Evolutionary conservation across 1,140 invertebrate species (phyloP).

Genomic region (Mercenaria mercenaria): DNA sequence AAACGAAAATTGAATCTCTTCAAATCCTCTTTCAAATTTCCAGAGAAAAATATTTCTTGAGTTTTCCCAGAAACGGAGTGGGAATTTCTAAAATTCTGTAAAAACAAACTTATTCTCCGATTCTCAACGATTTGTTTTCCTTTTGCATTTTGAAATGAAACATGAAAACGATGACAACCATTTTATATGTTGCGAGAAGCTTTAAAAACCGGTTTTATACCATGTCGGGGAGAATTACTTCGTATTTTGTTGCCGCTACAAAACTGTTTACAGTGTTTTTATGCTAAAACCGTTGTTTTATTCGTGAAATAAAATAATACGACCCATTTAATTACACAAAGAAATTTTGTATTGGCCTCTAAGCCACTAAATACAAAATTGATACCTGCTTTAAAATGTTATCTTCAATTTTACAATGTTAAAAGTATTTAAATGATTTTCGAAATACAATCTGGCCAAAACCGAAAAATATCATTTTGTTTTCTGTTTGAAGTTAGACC

Average conservation of each 20-base stretch:
- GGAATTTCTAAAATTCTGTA: constrained; percentile 33
- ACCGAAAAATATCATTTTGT: constrained; percentile 46
- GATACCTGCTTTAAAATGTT: constrained; percentile 60
- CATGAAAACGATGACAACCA: constrained; percentile 45
- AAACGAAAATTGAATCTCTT: constrained; percentile 45
- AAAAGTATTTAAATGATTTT: constrained; percentile 59
- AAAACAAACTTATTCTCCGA: background rate
- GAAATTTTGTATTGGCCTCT: constrained; percentile 62
- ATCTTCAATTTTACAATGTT: constrained; percentile 48
- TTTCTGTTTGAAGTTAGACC: constrained; percentile 48
- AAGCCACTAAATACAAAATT: constrained; percentile 56
- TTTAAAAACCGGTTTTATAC: constrained; percentile 60
- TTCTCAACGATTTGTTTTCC: constrained; percentile 44
- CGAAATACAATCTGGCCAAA: constrained; percentile 49
- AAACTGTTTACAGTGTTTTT: constrained; percentile 66
- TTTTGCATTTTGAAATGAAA: constrained; percentile 58
- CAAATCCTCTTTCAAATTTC: constrained; percentile 10
- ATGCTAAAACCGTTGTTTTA: constrained; percentile 69
- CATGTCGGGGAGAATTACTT: constrained; percentile 23
- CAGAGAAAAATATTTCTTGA: background rate
- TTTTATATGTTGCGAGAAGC: constrained; percentile 50
- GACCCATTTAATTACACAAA: constrained; percentile 66
- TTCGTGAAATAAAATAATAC: constrained; percentile 69
- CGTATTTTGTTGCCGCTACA: constrained; percentile 53
- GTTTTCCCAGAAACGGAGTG: constrained; percentile 18